Base-by-base conservation (phyloP, 2,797 vertebrate genomes). In the Sphenodon punctatus region DNA sequence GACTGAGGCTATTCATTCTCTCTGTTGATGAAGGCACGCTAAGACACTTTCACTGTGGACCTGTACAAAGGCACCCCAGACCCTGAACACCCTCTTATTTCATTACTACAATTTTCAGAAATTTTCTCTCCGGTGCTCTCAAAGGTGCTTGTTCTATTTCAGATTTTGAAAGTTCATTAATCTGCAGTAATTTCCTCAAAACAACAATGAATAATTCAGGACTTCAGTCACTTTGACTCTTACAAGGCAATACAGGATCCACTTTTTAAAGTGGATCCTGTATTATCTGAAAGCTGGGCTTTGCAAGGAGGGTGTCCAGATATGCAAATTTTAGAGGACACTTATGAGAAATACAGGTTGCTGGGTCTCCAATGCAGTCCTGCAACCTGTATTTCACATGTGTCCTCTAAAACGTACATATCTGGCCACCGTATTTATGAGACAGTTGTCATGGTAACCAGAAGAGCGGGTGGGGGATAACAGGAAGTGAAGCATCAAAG, bases 151-250 rank as follows among this genome's bases (percentile, higher is more conserved):
- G 39, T 75, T 81, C 41, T 61, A 67, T 64, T 39, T 41, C 48
- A 56, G n/a, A 74, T 55, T 74, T 75, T 46, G 43, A 41, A 68
- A 74, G 58, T 68, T 79, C 72, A 89, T 92, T 92, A 90, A 93
- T 93, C 80, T 87, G 73, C 66, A 46, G 77, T 76, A 70, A 89
- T 88, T 92, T 88, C 87, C 90, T 84, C 80, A 74, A 70, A 93
- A 83, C 74, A 88, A 82, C 64, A 84, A 69, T 64, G 42, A 68
- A 81, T 67, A 81, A 82, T 75, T 69, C 38, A 69, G 48, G 20
- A 45, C 36, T 82, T 75, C 36, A 64, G 49, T 69, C 42, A 49
- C 73, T 91, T 87, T 67, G 92, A 90, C 76, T 91, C 88, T 80
- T 51, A 77, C 39, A 71, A 86, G 89, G 58, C 81, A 32, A n/a